These are phyloP conservation scores for Chloebia gouldiae DNA, from an alignment of 2,113 vertebrate species.

Conservation along the genomic window DNA sequence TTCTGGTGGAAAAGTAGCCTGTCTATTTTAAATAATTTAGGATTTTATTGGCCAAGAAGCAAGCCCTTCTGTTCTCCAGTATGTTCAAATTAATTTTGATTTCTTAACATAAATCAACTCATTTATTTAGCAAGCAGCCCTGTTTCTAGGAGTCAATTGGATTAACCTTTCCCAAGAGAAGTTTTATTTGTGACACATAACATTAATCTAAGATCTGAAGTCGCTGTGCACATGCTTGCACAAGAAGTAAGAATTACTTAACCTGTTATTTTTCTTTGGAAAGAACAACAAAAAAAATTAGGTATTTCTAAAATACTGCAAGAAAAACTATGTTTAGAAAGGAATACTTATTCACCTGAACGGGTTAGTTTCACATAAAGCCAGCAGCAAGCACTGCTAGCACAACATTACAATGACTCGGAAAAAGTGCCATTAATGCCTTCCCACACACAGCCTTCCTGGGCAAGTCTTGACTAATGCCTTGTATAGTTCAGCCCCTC, in stretches of 20 bases:
- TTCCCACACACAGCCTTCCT: neutral
- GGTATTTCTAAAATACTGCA: neutral
- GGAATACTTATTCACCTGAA: neutral
- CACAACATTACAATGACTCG: neutral
- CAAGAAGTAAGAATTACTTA: neutral
- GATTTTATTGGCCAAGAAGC: slow-evolving; percentile 28
- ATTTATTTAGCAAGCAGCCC: slow-evolving; percentile 16
- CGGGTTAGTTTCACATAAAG: neutral
- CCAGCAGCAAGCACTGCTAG: neutral
- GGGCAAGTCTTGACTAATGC: neutral
- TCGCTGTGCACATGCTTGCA: neutral
- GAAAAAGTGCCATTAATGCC: neutral
- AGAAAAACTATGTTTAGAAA: neutral
- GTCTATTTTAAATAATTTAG: slow-evolving; percentile 30
- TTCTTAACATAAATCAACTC: slow-evolving; percentile 32
- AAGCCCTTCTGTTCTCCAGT: slow-evolving; percentile 22
- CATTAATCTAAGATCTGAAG: slow-evolving; percentile 4
- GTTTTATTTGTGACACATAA: neutral
- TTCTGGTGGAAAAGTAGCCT: neutral
- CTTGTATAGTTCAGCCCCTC: neutral
- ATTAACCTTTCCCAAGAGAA: slow-evolving; percentile 38
- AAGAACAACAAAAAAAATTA: neutral
- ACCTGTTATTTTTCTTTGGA: neutral
- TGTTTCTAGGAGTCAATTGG: neutral
- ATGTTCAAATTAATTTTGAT: slow-evolving; percentile 25